A percentile compares a stretch with the other conserved stretches of the same genome.
These are phyloP conservation scores for Malthinus seriepunctatus DNA, from an alignment of 2,888 invertebrate genomes.

Conservation along the genomic window DNA sequence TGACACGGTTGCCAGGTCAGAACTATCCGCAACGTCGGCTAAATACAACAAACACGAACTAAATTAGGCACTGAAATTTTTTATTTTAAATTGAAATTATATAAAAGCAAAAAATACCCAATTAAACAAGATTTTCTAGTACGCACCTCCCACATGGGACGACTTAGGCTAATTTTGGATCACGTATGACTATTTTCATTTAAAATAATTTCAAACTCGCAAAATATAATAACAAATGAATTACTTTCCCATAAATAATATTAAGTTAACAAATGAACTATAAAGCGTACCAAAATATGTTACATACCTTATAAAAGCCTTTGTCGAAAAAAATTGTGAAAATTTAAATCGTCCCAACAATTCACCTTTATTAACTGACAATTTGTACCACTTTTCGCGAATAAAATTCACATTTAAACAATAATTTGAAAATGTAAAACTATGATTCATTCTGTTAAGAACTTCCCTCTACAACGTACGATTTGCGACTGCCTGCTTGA, in stretches of 20 bases:
- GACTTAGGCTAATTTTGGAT: slow-evolving; percentile 50
- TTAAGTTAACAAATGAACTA: slow-evolving; percentile 1
- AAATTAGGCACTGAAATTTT: slow-evolving; percentile 48
- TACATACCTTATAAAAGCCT: slow-evolving; percentile 54
- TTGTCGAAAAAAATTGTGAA: slow-evolving; percentile 41
- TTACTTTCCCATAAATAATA: neutral
- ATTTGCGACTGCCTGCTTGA: slow-evolving; percentile 55
- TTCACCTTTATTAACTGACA: slow-evolving; percentile 43
- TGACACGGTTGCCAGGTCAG: slow-evolving; percentile 55
- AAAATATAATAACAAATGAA: neutral
- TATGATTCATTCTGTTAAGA: slow-evolving; percentile 56
- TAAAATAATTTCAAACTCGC: neutral
- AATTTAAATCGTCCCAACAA: slow-evolving; percentile 41
- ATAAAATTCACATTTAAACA: slow-evolving; percentile 48
- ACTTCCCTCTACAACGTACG: slow-evolving; percentile 54
- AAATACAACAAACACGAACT: slow-evolving; percentile 52
- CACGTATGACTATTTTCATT: slow-evolving; percentile 20
- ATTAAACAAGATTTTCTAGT: slow-evolving; percentile 9
- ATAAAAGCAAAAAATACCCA: slow-evolving; percentile 11
- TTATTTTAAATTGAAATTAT: slow-evolving; percentile 25
- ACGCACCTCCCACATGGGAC: slow-evolving; percentile 47
- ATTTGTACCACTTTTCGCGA: slow-evolving; percentile 45
- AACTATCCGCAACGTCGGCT: slow-evolving; percentile 54
- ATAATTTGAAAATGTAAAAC: slow-evolving; percentile 53
- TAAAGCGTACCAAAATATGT: slow-evolving; percentile 48